Base-by-base conservation (phyloP, 2,797 vertebrate species). In the Hafferia zeledoni region DNA sequence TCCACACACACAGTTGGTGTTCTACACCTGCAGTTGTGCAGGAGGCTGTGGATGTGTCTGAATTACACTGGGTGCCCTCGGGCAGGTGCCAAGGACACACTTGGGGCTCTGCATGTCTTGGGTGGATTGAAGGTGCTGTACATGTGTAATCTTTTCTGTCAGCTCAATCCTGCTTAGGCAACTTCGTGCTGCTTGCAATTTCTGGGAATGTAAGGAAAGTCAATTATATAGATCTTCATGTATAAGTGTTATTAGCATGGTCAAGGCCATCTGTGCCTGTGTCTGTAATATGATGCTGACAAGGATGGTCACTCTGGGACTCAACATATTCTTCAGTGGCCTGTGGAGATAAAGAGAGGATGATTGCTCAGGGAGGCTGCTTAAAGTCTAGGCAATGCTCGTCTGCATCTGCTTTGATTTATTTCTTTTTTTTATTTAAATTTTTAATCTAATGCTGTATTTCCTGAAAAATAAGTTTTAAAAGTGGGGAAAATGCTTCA, bases 11-110 rank as follows among this genome's bases (percentile, higher is more conserved):
- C 6, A 18, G 37, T 7, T 67, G 11, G 6, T 79, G 25, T 35
- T 81, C 44, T 55, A 24, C 24, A n/a, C 16, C 60, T 50, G 10
- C 49, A 56, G n/a, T 0, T 3, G n/a, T 59, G 30, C n/a, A 50
- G 50, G 47, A 47, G 56, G 16, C 57, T 10, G 20, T 37, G 31
- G 37, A 7, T n/a, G 31, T 30, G 37, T 41, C 44, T 85, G 64
- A 47, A 10, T n/a, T 7, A 6, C 13, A 4, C 7, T 41, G 25
- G 27, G 19, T 23, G 13, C 1, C 0, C 39, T 53, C 7, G 8
- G 43, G 22, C 27, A 1, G 1, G 25, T 25, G 30, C 23, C 60
- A 85, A 78, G 37, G 3, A 2, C 0, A 1, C 18, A 5, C 24
- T 79, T 83, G 2, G 47, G 24, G 31, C 53, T 83, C 27, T 3